Conservation (phyloP, 2,888 invertebrate genomes). For the Megaustenia siamemsis region DNA sequence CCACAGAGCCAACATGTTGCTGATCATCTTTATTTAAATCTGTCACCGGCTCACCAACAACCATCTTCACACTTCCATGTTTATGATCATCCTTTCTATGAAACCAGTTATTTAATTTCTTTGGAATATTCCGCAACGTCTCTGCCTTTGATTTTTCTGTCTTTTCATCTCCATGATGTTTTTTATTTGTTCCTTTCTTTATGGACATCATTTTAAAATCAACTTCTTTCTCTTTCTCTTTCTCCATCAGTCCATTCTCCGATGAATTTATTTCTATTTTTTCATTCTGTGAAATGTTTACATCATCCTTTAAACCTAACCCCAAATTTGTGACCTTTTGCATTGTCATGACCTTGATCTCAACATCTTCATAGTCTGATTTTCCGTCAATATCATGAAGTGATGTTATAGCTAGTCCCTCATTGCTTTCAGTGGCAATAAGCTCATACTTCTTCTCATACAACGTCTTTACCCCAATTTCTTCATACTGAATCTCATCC, state of each 20-base stretch:
- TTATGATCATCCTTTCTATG: constrained; percentile 21
- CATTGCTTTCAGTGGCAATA: neutral
- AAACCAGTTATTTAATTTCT: constrained; percentile 34
- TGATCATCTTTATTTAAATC: neutral
- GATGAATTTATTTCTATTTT: neutral
- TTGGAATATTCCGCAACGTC: neutral
- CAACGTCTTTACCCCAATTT: neutral
- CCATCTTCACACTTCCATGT: neutral
- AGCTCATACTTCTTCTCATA: neutral
- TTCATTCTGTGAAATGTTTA: constrained; percentile 11
- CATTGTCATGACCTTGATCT: neutral
- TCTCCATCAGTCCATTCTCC: neutral
- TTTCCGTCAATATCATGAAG: neutral
- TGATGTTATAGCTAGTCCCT: neutral
- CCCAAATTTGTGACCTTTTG: neutral
- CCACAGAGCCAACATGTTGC: neutral
- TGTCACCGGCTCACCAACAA: neutral
- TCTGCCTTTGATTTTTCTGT: constrained; percentile 22
- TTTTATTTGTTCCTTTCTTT: neutral
- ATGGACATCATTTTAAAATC: too few relatives aligned
- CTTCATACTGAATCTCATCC: neutral
- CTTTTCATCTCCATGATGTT: constrained; percentile 7
- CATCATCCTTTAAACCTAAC: neutral
- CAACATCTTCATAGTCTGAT: neutral
- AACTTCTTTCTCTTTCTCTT: constrained; percentile 36